phyloP scores from a whole-genome alignment of 2,113 vertebrate genomes.

The Andinoacara biseriatus region DNA sequence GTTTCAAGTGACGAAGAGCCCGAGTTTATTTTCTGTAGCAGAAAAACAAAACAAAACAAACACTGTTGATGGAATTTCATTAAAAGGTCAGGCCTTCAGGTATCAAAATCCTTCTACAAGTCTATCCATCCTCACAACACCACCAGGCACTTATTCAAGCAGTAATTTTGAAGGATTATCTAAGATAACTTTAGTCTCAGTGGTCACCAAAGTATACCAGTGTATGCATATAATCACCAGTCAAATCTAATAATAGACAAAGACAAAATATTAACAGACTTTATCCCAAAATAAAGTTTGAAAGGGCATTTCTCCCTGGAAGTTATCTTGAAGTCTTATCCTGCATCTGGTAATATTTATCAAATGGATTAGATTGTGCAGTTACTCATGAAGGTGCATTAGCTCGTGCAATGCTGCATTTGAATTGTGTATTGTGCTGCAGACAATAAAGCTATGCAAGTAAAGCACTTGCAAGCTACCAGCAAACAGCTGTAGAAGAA shows the following conservation, averaged over 20 bases:
- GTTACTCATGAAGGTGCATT: no score
- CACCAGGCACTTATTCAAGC: background rate
- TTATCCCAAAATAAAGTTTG: background rate
- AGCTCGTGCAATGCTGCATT: background rate
- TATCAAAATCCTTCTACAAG: background rate
- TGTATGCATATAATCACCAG: no score
- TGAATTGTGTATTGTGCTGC: background rate
- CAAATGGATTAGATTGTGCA: background rate
- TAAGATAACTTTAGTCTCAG: background rate
- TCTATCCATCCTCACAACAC: background rate
- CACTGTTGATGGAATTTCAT: background rate
- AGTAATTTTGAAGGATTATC: background rate
- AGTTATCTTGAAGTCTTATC: background rate
- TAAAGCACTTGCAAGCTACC: constrained; percentile 7
- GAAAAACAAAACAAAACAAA: background rate
- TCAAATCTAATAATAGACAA: no score
- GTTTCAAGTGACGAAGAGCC: background rate
- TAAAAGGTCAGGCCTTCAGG: background rate
- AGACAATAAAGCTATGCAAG: constrained; percentile 28
- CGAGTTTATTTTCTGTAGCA: constrained; percentile 8
- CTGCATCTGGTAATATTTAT: background rate
- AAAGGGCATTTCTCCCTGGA: background rate
- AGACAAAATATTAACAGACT: no score
- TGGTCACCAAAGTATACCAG: no score
- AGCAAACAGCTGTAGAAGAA: constrained; percentile 38